These are phyloP conservation scores for Rotaria magnacalcarata DNA, from an alignment of 2,888 invertebrate genomes.

Conservation along the genomic window DNA sequence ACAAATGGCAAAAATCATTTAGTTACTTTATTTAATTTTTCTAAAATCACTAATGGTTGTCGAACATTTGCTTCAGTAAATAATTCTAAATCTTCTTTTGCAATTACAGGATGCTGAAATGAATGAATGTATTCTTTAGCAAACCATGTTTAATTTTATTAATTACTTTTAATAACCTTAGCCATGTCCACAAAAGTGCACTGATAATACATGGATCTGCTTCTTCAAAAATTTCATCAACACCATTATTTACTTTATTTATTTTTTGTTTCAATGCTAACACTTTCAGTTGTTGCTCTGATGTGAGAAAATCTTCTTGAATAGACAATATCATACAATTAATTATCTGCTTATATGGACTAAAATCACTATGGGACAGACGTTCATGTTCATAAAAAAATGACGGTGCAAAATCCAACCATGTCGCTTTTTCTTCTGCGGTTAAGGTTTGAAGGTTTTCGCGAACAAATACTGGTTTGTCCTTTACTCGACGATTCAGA, in stretches of 20 bases:
- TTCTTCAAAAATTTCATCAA: constrained; percentile 34
- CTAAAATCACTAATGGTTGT: background rate
- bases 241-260: constrained; percentile 36
- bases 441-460: background rate
- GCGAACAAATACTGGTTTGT: background rate
- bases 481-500: background rate
- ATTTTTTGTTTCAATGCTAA: constrained; percentile 18
- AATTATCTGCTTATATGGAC: background rate
- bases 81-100: background rate
- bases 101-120: constrained; percentile 4
- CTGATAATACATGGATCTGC: constrained; percentile 36
- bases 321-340: constrained; percentile 33
- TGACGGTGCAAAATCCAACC: constrained; percentile 9
- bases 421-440: background rate
- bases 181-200: constrained; percentile 44
- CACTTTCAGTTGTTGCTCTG: background rate
- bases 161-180: constrained; percentile 39
- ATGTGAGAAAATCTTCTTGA: background rate
- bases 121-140: no score
- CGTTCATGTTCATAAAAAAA: constrained; percentile 10
- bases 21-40: background rate
- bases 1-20: background rate
- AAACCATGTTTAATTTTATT: no score
- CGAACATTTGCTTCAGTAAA: background rate
- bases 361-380: background rate